A percentile compares a stretch with the other conserved stretches of the same genome.
phyloP scores from a whole-genome alignment of 2,113 vertebrate species.

The Gavia stellata region DNA sequence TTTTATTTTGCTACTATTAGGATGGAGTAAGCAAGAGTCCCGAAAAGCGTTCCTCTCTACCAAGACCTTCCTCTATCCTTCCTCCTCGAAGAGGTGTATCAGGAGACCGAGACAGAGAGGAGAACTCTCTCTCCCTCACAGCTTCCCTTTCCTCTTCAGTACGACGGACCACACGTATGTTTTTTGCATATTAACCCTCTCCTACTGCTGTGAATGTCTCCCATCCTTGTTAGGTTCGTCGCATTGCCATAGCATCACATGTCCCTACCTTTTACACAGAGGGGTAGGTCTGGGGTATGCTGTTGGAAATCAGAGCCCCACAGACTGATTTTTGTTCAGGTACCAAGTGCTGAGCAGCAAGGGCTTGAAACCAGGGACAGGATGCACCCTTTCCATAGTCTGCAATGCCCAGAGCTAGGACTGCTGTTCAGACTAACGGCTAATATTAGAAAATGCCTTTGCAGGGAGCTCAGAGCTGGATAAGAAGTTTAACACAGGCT shows the following conservation, averaged over 20 bases:
- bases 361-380: not conserved
- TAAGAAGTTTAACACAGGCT: not conserved
- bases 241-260: fast-evolving
- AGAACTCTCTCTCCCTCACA: slow-evolving; percentile 92
- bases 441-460: not conserved
- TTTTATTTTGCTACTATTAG: slow-evolving; percentile 64
- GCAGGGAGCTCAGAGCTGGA: not conserved
- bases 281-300: not conserved
- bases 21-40: slow-evolving; percentile 90
- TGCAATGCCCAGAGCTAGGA: not conserved
- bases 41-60: slow-evolving; percentile 88
- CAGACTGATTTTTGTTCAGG: not conserved
- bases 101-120: slow-evolving; percentile 86
- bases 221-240: not conserved
- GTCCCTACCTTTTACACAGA: not conserved
- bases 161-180: slow-evolving; percentile 91
- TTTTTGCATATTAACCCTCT: not conserved
- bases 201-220: not conserved
- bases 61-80: slow-evolving; percentile 86
- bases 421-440: not conserved
- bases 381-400: not conserved
- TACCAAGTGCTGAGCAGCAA: not conserved
- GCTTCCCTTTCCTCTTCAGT: slow-evolving; percentile 88
- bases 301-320: not conserved
- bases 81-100: slow-evolving; percentile 81